Conservation (phyloP, 1,140 invertebrate genomes). For the Gryon sp. region DNA sequence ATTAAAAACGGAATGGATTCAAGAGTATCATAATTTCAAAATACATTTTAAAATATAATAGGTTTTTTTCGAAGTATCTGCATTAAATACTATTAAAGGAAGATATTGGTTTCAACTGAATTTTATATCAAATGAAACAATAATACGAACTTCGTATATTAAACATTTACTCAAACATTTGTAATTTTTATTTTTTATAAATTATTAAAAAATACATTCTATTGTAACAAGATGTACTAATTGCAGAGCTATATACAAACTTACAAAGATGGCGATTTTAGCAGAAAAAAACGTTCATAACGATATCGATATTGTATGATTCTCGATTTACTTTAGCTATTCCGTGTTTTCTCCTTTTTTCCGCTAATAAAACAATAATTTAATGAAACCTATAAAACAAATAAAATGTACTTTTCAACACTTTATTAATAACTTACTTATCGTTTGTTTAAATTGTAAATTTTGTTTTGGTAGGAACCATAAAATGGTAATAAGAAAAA, state of each 20-base stretch:
- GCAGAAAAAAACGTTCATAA: conserved; percentile 6
- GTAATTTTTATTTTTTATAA: conserved; percentile 46
- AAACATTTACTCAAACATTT: conserved; percentile 34
- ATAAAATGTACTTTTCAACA: conserved; percentile 38
- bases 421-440: conserved; percentile 1
- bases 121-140: conserved; percentile 1
- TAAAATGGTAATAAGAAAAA: conserved; percentile 1
- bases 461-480: conserved; percentile 30
- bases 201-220: conserved; percentile 51
- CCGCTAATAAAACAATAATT: conserved; percentile 3
- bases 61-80: no score
- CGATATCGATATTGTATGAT: no score
- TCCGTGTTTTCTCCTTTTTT: neutral
- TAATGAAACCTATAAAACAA: neutral
- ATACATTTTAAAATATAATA: no score
- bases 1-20: no score
- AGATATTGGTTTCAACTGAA: neutral
- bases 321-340: no score
- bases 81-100: neutral
- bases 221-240: conserved; percentile 31
- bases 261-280: conserved; percentile 28
- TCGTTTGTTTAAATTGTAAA: neutral
- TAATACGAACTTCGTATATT: conserved; percentile 11
- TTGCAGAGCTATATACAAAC: conserved; percentile 32
- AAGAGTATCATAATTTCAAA: no score